phyloP scores from a whole-genome alignment of 2,113 vertebrate genomes.

The Bufo gargarizans region DNA sequence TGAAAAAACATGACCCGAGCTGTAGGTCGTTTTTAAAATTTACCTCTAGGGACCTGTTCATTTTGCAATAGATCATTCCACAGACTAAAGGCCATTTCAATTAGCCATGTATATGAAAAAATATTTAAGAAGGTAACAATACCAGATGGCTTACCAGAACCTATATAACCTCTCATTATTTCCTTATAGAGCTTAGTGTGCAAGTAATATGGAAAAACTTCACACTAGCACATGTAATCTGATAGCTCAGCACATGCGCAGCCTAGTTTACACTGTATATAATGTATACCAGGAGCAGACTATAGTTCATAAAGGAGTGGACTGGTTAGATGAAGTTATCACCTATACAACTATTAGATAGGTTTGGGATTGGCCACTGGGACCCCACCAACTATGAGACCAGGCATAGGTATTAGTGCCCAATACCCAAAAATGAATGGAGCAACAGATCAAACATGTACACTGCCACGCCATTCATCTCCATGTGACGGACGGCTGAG shows the following conservation, averaged over 20 bases:
- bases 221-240: too few species aligned
- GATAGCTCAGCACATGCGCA: too few species aligned
- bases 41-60: neutral
- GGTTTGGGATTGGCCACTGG: too few species aligned
- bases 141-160: too few species aligned
- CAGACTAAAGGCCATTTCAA: neutral
- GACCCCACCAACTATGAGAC: too few species aligned
- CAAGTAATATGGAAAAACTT: too few species aligned
- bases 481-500: too few species aligned
- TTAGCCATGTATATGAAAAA: neutral
- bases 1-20: slow-evolving; percentile 8
- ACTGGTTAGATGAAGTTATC: neutral
- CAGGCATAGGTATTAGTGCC: too few species aligned
- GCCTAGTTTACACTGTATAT: neutral
- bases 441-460: too few species aligned
- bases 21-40: neutral
- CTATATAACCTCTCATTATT: neutral
- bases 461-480: too few species aligned
- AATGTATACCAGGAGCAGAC: neutral
- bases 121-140: neutral
- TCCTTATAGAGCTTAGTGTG: neutral
- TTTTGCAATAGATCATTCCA: neutral
- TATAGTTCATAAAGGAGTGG: neutral
- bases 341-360: too few species aligned
- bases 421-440: too few species aligned